Base-by-base conservation (phyloP, 2,888 invertebrate species). In the Phorcus lineatus region DNA sequence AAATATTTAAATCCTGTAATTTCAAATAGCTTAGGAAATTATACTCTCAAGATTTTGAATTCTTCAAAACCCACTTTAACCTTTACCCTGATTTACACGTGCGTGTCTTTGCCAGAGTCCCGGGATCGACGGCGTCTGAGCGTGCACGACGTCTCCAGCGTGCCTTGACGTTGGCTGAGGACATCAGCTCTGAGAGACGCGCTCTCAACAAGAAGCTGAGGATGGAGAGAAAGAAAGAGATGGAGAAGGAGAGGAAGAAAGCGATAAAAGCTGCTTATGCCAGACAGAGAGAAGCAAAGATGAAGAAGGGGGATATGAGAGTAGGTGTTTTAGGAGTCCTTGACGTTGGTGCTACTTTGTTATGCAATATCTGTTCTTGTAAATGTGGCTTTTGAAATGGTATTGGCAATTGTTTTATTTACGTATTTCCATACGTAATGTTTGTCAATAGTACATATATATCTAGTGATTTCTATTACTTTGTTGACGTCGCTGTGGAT, bases 221-320 rank as follows among this genome's bases (percentile, higher is more conserved):
- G 19, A 55, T 78, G 70, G 91, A 90, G 54, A 85, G 87, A 6
- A 82, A 91, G n/a, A 90, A 89, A 76, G 88, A 89, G 67, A 92
- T 91, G 91, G 92, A 92, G 83, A 83, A 88, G 77, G 92, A 92
- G 81, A 82, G 92, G 40, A 86, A 86, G 53, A 92, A 91, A 79
- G 92, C 92, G 16, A 85, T 93, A 4, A 81, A 86, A 31, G 91
- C 91, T 17, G 92, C 92, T 0, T 90, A 89, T 57, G 86, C 88
- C 80, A 84, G 92, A 67, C 89, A 89, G 47, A 86, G 82, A 77
- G 92, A 92, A 77, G 87, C 89, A 7, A 91, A 91, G 83, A 80
- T 80, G 67, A 89, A 86, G 79, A 89, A 88, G 79, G 84, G 79
- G n/a, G 19, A 28, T 62, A 28, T 19, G 62, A 28, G 28, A 28